Conservation (phyloP, 2,797 vertebrate genomes). For the Naso thynnoides region DNA sequence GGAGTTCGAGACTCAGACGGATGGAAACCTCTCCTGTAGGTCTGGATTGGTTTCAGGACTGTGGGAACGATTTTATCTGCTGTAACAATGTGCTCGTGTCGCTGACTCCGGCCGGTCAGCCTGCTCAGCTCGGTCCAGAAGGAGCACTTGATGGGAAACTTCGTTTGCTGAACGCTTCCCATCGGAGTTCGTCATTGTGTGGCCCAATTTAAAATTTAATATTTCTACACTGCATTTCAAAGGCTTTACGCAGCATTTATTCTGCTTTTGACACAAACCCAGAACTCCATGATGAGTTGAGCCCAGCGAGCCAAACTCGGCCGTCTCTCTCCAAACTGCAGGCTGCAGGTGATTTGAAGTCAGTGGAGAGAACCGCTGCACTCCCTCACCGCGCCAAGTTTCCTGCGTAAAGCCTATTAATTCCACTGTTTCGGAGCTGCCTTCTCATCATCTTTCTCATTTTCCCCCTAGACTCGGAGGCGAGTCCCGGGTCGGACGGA, state of each 20-base stretch:
- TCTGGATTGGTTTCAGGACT: conserved; percentile 41
- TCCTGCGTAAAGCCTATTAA: conserved; percentile 58
- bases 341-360: conserved; percentile 72
- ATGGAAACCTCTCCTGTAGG: conserved; percentile 52
- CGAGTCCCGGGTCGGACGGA: conserved; percentile 95
- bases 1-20: background rate
- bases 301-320: conserved; percentile 33
- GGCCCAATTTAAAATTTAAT: conserved; percentile 48
- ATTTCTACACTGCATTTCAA: conserved; percentile 54
- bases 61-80: conserved; percentile 35
- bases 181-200: conserved; percentile 44
- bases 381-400: conserved; percentile 52
- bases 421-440: conserved; percentile 44
- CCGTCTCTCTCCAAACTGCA: conserved; percentile 44
- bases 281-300: conserved; percentile 38
- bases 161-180: conserved; percentile 43
- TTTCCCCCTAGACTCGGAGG: conserved; percentile 90
- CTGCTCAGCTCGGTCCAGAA: conserved; percentile 25
- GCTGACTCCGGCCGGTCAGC: conserved; percentile 43
- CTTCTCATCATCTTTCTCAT: conserved; percentile 50
- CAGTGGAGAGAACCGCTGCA: conserved; percentile 31
- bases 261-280: conserved; percentile 59
- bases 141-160: conserved; percentile 25
- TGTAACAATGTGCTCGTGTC: conserved; percentile 6
- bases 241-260: conserved; percentile 55